These are phyloP conservation scores for Pherbina coryleti DNA, from an alignment of 2,888 invertebrate species.

Conservation along the genomic window DNA sequence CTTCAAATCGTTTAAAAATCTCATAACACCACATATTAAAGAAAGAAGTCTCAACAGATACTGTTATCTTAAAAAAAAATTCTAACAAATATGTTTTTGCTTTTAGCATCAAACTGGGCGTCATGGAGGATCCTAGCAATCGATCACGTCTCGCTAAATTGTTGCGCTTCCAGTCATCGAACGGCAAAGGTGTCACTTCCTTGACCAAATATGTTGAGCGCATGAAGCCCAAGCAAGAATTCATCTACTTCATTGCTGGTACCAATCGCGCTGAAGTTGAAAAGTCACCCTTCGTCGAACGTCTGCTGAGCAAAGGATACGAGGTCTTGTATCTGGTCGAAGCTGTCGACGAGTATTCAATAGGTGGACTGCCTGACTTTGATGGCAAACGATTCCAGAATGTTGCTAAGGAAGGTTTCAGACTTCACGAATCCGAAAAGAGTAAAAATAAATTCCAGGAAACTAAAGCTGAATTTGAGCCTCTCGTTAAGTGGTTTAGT, in stretches of 20 bases:
- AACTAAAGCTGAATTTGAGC: conserved; percentile 84
- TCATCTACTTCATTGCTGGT: conserved; percentile 97
- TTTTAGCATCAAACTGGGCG: conserved; percentile 88
- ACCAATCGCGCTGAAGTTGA: conserved; percentile 86
- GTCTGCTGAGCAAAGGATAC: conserved; percentile 91
- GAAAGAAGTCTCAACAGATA: no score
- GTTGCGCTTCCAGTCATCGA: conserved; percentile 89
- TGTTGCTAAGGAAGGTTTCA: conserved; percentile 97
- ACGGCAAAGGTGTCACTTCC: conserved; percentile 76
- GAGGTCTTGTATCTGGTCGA: conserved; percentile 96
- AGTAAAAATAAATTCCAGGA: conserved; percentile 83
- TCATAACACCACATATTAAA: no score
- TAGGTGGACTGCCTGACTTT: conserved; percentile 96
- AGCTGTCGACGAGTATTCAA: conserved; percentile 98
- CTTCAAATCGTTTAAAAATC: no score
- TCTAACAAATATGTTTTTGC: neutral
- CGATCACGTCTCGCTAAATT: conserved; percentile 95
- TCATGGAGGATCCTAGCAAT: conserved; percentile 98
- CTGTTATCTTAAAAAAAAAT: neutral
- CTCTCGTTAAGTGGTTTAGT: conserved; percentile 90
- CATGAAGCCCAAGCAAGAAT: conserved; percentile 95
- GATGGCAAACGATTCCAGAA: conserved; percentile 99
- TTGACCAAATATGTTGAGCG: conserved; percentile 91
- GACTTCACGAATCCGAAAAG: conserved; percentile 80
- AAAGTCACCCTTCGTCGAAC: conserved; percentile 95